Percentiles rank a stretch among this genome's conserved stretches.
phyloP scores from a whole-genome alignment of 2,888 invertebrate species.

The Tetragonula carbonaria region DNA sequence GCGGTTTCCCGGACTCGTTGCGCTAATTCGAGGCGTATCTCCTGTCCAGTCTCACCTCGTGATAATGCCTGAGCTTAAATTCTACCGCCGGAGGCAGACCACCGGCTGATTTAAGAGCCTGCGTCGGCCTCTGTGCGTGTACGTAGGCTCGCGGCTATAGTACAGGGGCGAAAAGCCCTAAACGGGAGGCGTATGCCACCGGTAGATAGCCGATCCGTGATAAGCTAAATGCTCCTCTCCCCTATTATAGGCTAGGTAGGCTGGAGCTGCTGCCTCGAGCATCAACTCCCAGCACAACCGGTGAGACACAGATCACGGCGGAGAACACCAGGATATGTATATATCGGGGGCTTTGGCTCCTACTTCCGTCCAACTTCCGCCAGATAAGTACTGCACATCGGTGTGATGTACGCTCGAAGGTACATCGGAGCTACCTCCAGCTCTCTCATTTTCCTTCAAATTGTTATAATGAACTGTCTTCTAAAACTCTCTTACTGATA shows the following conservation, averaged over 20 bases:
- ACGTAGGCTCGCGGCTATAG: conserved; percentile 57
- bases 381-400: conserved; percentile 21
- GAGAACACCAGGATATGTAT: conserved; percentile 10
- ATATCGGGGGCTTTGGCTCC: conserved; percentile 23
- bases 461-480: neutral
- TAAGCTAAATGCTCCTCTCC: conserved; percentile 81
- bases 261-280: conserved; percentile 57
- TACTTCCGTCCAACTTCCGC: conserved; percentile 46
- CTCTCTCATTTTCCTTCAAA: neutral
- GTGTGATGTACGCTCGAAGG: neutral
- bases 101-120: conserved; percentile 81
- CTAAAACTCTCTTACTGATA: no score
- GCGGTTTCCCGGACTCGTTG: conserved; percentile 15
- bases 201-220: conserved; percentile 78
- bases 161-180: conserved; percentile 72
- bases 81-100: conserved; percentile 76
- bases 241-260: conserved; percentile 69
- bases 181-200: conserved; percentile 77
- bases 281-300: conserved; percentile 53
- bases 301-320: conserved; percentile 58
- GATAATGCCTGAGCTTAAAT: conserved; percentile 81
- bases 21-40: conserved; percentile 67
- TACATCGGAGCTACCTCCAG: neutral
- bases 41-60: conserved; percentile 68
- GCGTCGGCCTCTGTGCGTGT: conserved; percentile 25